Percentiles rank a stretch among this genome's conserved stretches.
These are phyloP conservation scores for Morinoia aosen DNA, from an alignment of 2,888 invertebrate species.

Conservation along the genomic window DNA sequence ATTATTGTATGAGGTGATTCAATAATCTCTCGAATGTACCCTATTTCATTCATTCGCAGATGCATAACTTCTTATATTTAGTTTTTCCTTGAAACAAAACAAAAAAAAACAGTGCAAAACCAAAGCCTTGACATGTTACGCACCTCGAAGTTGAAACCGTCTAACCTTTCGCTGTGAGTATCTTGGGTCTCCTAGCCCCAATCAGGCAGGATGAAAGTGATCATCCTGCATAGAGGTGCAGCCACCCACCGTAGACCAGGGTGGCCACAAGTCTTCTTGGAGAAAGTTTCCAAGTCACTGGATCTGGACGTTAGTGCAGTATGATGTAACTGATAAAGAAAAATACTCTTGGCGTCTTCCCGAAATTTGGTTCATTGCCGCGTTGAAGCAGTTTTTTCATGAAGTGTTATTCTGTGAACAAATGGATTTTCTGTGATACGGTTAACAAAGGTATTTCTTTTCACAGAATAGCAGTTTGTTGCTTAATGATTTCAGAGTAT, in stretches of 20 bases:
- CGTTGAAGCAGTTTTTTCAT: background rate
- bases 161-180: background rate
- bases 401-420: background rate
- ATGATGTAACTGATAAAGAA: background rate
- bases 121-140: background rate
- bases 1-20: background rate
- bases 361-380: background rate
- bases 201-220: constrained; percentile 24
- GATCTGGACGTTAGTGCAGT: background rate
- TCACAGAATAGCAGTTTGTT: no score
- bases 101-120: background rate
- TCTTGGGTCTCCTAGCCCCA: background rate
- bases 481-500: no score
- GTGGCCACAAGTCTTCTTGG: background rate
- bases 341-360: background rate
- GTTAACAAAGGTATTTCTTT: background rate
- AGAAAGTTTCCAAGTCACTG: constrained; percentile 17
- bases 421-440: background rate
- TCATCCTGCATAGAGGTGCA: background rate
- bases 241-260: background rate
- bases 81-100: background rate
- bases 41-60: background rate
- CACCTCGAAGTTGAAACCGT: background rate
- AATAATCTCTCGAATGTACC: background rate
- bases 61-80: background rate